These are phyloP conservation scores for Mylabris sibirica DNA, from an alignment of 2,888 invertebrate species.

Conservation along the genomic window DNA sequence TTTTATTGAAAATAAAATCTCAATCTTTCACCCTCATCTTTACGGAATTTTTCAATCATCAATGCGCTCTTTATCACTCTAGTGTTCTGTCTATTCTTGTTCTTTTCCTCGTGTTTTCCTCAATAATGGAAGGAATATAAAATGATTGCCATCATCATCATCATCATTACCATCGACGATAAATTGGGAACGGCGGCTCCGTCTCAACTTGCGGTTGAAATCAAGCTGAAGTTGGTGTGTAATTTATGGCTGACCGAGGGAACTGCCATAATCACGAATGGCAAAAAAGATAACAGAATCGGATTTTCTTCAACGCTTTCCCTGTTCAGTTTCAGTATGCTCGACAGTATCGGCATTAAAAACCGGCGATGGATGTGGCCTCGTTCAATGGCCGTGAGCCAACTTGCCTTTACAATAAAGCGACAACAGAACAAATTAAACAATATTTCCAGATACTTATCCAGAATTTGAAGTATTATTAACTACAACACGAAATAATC, in stretches of 20 bases:
- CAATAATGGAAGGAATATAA: background rate
- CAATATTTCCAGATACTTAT: background rate
- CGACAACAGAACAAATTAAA: background rate
- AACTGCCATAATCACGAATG: conserved; percentile 61
- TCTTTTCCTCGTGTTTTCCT: background rate
- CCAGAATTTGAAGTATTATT: background rate
- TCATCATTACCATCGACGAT: conserved; percentile 17
- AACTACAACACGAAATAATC: background rate
- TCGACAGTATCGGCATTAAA: conserved; percentile 46
- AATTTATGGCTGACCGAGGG: conserved; percentile 56
- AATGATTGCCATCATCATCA: conserved; percentile 9
- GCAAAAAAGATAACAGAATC: conserved; percentile 63
- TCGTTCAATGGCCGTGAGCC: conserved; percentile 40
- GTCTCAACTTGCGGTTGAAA: conserved; percentile 57
- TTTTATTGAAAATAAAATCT: conserved; percentile 13
- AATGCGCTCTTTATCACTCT: background rate
- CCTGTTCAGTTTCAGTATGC: conserved; percentile 57
- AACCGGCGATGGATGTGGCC: conserved; percentile 33
- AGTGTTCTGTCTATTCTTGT: background rate
- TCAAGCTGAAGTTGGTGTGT: conserved; percentile 53
- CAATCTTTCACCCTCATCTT: conserved; percentile 9
- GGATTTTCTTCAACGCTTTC: conserved; percentile 56
- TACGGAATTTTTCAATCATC: background rate
- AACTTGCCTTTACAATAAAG: conserved; percentile 17
- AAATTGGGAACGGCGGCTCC: conserved; percentile 29